Percentiles rank a stretch among this genome's conserved stretches.
Evolutionary conservation across 1,140 invertebrate genomes (phyloP).

Genomic region (Halotydeus destructor): DNA sequence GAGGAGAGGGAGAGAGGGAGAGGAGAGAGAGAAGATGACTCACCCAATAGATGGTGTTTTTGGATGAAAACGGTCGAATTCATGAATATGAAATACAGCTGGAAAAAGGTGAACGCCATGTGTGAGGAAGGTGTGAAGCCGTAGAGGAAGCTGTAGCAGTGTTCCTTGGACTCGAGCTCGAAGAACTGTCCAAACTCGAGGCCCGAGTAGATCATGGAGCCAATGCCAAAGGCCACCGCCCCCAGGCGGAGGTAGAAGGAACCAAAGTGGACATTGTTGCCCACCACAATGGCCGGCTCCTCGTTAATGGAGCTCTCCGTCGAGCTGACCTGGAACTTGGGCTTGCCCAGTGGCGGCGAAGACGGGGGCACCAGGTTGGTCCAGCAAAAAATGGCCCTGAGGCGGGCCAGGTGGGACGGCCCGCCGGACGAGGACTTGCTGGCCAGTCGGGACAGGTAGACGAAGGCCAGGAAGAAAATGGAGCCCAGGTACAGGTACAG

Average conservation of each 20-base stretch:
- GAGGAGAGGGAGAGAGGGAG: too few relatives aligned
- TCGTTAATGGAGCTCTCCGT: constrained; percentile 4
- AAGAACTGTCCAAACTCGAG: constrained; percentile 82
- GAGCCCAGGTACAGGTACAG: constrained; percentile 70
- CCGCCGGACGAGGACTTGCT: constrained; percentile 4
- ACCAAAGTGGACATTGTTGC: constrained; percentile 34
- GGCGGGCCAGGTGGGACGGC: too few relatives aligned
- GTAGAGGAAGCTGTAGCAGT: constrained; percentile 64
- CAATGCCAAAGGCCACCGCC: constrained; percentile 79
- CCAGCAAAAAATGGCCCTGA: too few relatives aligned
- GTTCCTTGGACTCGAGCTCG: constrained; percentile 56
- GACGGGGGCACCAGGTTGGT: too few relatives aligned
- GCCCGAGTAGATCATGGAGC: constrained; percentile 82
- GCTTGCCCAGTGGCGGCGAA: background rate
- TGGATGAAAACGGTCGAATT: constrained; percentile 36
- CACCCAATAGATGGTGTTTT: constrained; percentile 12
- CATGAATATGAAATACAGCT: constrained; percentile 89
- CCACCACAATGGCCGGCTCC: background rate
- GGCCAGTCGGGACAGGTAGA: constrained; percentile 45
- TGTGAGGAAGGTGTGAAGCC: constrained; percentile 62
- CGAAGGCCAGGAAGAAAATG: constrained; percentile 64
- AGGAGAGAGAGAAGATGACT: too few relatives aligned
- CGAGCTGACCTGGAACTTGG: background rate
- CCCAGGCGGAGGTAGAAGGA: constrained; percentile 83
- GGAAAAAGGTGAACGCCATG: constrained; percentile 81